These are phyloP conservation scores for Melipona bicolor DNA, from an alignment of 2,888 invertebrate genomes.

Conservation along the genomic window DNA sequence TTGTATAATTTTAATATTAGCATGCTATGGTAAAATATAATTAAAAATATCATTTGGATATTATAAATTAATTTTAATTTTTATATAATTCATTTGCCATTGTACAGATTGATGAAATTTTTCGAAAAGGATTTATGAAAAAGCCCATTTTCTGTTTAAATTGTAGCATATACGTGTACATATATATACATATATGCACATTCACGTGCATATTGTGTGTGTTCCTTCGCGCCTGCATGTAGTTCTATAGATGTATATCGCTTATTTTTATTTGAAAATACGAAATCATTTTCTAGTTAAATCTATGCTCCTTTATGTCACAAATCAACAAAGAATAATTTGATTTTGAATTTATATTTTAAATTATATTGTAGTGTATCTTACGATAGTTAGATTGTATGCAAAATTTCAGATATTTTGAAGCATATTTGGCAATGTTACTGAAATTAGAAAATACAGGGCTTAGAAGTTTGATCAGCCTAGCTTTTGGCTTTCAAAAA, in stretches of 20 bases:
- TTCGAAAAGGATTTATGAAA: neutral
- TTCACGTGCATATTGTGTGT: neutral
- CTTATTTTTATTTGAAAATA: conserved; percentile 18
- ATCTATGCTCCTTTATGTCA: neutral
- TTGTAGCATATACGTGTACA: neutral
- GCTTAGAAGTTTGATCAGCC: conserved; percentile 75
- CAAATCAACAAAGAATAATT: neutral
- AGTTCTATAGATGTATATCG: neutral
- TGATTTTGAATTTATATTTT: neutral
- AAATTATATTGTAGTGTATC: neutral
- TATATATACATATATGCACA: too few relatives aligned
- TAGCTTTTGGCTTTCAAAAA: conserved; percentile 79
- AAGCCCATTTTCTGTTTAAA: neutral
- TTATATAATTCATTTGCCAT: conserved; percentile 13
- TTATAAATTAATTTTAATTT: neutral
- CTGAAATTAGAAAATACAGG: conserved; percentile 75
- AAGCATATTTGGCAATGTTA: conserved; percentile 73
- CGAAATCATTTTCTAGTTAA: conserved; percentile 10
- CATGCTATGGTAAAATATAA: neutral
- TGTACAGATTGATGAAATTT: neutral
- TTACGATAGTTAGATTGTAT: conserved; percentile 7
- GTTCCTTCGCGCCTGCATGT: neutral
- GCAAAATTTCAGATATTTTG: conserved; percentile 42
- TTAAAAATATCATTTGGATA: neutral
- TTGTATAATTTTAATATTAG: neutral